Evolutionary conservation across 1,140 invertebrate species (phyloP).

Genomic region (Pogonognathellus flavescens): DNA sequence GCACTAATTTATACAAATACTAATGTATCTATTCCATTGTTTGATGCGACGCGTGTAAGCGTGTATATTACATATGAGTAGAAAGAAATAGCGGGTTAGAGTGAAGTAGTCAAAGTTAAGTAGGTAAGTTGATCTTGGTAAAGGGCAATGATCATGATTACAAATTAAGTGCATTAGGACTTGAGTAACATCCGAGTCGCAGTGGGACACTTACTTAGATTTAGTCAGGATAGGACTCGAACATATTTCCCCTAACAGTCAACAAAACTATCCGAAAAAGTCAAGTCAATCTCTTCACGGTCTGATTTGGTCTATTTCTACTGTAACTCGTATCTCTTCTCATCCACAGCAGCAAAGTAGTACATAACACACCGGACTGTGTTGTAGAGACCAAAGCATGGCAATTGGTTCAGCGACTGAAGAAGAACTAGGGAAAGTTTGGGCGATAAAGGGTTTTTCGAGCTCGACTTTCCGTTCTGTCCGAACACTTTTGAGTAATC

Average conservation of each 20-base stretch:
- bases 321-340: not conserved
- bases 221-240: not conserved
- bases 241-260: slow-evolving; percentile 43
- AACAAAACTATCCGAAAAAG: slow-evolving; percentile 33
- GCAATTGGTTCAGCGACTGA: slow-evolving; percentile 22
- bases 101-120: slow-evolving; percentile 28
- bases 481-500: slow-evolving; percentile 66
- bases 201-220: slow-evolving; percentile 50
- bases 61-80: not conserved
- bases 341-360: not conserved
- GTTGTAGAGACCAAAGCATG: not conserved
- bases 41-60: no score
- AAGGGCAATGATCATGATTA: slow-evolving; percentile 51
- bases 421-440: slow-evolving; percentile 52
- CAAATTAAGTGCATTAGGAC: slow-evolving; percentile 50
- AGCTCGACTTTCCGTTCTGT: slow-evolving; percentile 54
- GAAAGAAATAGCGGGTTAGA: slow-evolving; percentile 2
- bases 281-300: slow-evolving; percentile 46
- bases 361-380: not conserved
- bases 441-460: slow-evolving; percentile 63
- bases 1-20: no score
- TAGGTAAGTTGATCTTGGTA: slow-evolving; percentile 48
- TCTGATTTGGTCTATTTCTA: slow-evolving; percentile 33
- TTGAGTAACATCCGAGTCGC: slow-evolving; percentile 47
- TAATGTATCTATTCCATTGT: no score